Evolutionary conservation across 1,140 invertebrate genomes (phyloP), one percentile per base, ranked within the genome.

Genomic region (Calosoma granatense): DNA sequence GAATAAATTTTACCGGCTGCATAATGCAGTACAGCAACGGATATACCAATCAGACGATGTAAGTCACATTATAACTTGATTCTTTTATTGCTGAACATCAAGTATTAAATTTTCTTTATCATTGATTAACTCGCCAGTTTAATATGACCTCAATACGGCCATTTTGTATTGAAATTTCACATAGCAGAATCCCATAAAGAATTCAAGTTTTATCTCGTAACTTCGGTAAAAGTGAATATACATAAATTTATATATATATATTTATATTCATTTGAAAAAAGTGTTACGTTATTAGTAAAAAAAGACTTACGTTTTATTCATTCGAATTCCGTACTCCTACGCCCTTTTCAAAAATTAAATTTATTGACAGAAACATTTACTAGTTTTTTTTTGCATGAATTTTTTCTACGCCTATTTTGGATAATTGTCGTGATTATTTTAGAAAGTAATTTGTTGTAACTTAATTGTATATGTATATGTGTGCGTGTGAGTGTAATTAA

Each of bases 11-110:
- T 61, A 51, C 63, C 59, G 26, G 56, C 63, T 64, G 62, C 62
- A 65, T 56, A 54, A 70, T 70, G 68, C 68, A 70, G 64, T 70
- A 70, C 56, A 66, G 66, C 54, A 70, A 70, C 62, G 67, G 67
- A 57, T 70, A 64, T 60, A 64, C 66, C 43, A 68, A 64, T 56
- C 63, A 63, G 22, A 57, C 53, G 53, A 58, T 56, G 58, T 59
- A 58, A 54, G 56, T 60, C 26, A 21, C 19, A 17, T 20, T 20
- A 21, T 53, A 53, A 11, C 6, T 53, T 53, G 51, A 53, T 47
- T 47, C 41, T 47, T 11, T 47, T 9, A 47, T 12, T 47, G 15
- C 6, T 47, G 6, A 47, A 47, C 3, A 6, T 47, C 17, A 17
- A 17, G 15, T 47, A 11, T 47, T 17, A 47, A 47, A 12, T 11